Evolutionary conservation across 2,113 vertebrate genomes (phyloP).

Genomic region (Phoxinus phoxinus): DNA sequence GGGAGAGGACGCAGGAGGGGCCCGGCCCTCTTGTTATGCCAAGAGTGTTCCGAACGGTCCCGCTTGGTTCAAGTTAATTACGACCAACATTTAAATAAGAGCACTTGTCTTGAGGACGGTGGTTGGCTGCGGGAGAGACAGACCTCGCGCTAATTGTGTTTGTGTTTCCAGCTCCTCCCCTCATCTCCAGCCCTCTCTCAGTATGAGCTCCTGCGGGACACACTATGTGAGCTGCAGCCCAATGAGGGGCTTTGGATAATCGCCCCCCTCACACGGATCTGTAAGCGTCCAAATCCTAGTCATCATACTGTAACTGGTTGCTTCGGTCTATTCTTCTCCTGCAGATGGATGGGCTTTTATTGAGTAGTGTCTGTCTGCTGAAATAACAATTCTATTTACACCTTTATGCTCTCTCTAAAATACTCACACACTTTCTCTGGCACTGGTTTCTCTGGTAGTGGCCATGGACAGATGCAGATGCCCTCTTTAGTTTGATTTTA

Average conservation of each 20-base stretch:
- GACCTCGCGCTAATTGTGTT: slow-evolving; percentile 76
- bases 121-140: slow-evolving; percentile 64
- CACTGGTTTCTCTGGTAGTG: too few species aligned
- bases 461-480: neutral
- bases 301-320: neutral
- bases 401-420: neutral
- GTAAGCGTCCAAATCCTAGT: slow-evolving; percentile 19
- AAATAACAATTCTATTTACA: neutral
- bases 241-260: slow-evolving; percentile 58
- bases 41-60: slow-evolving; percentile 66
- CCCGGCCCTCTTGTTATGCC: slow-evolving; percentile 70
- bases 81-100: slow-evolving; percentile 79
- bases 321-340: neutral
- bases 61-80: slow-evolving; percentile 76
- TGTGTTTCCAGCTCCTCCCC: slow-evolving; percentile 67
- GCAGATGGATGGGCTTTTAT: neutral
- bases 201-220: slow-evolving; percentile 60
- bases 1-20: slow-evolving; percentile 21
- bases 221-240: slow-evolving; percentile 65
- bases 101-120: slow-evolving; percentile 68
- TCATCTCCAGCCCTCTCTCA: slow-evolving; percentile 48
- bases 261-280: slow-evolving; percentile 46
- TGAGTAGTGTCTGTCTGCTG: neutral
- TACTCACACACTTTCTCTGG: neutral
- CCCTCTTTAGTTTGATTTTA: neutral